Percentiles rank a stretch among this genome's conserved stretches.
Conservation (phyloP, 2,888 invertebrate genomes). For the Sminthurides aquaticus region DNA sequence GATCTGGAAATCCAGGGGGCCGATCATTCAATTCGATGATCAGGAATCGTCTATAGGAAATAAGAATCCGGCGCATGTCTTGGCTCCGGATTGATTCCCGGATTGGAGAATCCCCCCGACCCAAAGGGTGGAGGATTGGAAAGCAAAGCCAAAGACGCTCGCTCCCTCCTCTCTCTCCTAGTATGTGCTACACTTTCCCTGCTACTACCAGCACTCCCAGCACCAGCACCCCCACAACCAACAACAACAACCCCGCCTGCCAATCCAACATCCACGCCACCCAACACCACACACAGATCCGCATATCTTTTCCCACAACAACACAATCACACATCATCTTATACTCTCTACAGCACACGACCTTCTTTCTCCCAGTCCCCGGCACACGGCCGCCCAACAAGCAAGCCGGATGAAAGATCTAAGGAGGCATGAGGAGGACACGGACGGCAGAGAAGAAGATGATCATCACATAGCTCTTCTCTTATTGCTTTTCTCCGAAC, state of each 20-base stretch:
- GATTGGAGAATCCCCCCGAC: conserved; percentile 43
- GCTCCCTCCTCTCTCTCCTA: conserved; percentile 19
- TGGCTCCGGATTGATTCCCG: conserved; percentile 42
- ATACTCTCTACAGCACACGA: conserved; percentile 13
- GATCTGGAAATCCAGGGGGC: conserved; percentile 36
- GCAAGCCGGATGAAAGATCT: too few species aligned
- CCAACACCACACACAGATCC: too few species aligned
- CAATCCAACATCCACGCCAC: conserved; percentile 26
- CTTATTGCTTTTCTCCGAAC: too few species aligned
- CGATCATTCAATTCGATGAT: conserved; percentile 43
- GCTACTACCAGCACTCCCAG: too few species aligned
- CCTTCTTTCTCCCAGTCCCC: background rate
- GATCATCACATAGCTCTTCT: too few species aligned
- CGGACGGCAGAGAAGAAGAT: too few species aligned
- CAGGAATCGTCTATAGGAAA: conserved; percentile 44
- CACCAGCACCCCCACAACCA: too few species aligned
- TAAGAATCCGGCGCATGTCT: conserved; percentile 43
- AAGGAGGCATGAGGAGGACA: too few species aligned
- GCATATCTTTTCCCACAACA: conserved; percentile 28
- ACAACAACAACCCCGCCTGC: conserved; percentile 17
- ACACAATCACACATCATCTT: conserved; percentile 15
- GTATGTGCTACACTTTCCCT: conserved; percentile 10
- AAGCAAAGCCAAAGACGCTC: conserved; percentile 42
- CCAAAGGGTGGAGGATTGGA: conserved; percentile 43
- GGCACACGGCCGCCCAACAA: too few species aligned